These are phyloP conservation scores for Xenopus petersii DNA, from an alignment of 2,797 vertebrate species.

Conservation along the genomic window DNA sequence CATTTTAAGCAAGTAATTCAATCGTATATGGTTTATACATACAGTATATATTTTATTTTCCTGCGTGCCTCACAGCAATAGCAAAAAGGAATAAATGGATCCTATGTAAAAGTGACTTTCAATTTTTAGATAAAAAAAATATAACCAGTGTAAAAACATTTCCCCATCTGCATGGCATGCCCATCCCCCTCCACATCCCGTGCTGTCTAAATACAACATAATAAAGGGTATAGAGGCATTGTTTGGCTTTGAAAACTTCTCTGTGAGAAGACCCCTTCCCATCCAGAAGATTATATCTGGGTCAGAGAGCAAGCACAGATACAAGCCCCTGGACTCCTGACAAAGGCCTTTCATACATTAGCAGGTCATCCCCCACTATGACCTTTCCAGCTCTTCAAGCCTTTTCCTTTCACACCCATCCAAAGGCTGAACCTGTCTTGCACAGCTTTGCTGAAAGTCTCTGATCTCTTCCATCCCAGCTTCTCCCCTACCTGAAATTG, in stretches of 20 bases:
- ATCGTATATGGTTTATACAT: too few relatives aligned
- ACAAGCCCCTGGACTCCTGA: constrained; percentile 49
- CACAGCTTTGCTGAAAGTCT: constrained; percentile 30
- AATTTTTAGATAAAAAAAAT: neutral
- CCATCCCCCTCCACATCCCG: constrained; percentile 35
- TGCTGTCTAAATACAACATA: constrained; percentile 35
- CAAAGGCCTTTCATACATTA: constrained; percentile 48
- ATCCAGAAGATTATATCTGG: constrained; percentile 78
- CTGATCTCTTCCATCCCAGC: constrained; percentile 31
- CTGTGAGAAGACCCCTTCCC: constrained; percentile 62
- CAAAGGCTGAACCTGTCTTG: constrained; percentile 28
- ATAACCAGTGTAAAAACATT: neutral
- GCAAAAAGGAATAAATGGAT: neutral
- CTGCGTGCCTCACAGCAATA: too few relatives aligned
- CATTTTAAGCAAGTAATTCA: too few relatives aligned
- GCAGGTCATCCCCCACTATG: constrained; percentile 43
- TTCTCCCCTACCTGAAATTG: constrained; percentile 31
- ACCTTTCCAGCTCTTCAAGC: constrained; percentile 43
- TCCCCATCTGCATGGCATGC: constrained; percentile 2
- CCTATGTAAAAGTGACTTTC: neutral
- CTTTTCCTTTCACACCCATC: constrained; percentile 37
- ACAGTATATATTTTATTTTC: too few relatives aligned
- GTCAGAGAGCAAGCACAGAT: constrained; percentile 73
- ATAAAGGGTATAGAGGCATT: constrained; percentile 53
- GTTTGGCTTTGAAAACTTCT: constrained; percentile 43